Evolutionary conservation across 2,888 invertebrate genomes (phyloP), one percentile per base, ranked within the genome.

Genomic region (Mellilla xanthometata): DNA sequence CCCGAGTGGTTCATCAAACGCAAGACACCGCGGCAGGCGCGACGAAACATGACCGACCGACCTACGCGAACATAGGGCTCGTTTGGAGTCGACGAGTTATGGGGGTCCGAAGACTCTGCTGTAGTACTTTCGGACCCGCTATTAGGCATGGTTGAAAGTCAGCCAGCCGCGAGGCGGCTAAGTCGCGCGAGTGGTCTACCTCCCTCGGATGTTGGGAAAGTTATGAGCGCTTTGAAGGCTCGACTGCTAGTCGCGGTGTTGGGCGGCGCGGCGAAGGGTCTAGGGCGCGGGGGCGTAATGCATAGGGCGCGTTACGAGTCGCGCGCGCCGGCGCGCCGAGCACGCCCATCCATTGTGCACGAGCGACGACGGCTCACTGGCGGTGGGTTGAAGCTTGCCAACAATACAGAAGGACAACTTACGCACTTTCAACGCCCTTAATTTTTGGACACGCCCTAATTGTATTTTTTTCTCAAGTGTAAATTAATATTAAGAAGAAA

Each of bases 281-380:
- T 77, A 38, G 36, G 41, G 80, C 67, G 64, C 43, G 50, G 49
- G 32, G 69, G 70, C 58, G 60, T 72, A 70, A 68, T 65, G 12
- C 29, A 12, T 67, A 68, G 73, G 70, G 65, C 56, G 60, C 65
- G 65, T 68, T 58, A 60, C 76, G 76, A 74, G 77, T 80, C 76
- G 24, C 74, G 68, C 62, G 71, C 68, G 64, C 31, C 38, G 9
- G 23, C 43, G 45, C 57, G 62, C 67, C 40, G 44, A 57, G 61
- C 67, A 70, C 72, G 69, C 69, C 65, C 64, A 64, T 58, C 57
- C 57, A 58, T 65, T 57, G 62, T 52, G 39, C 32, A 31, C 47
- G 47, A 22, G 32, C 33, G 29, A 32, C 32, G 35, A 33, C 45
- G 43, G 34, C 44, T 30, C 35, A 40, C 46, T 39, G 40, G 11